These are phyloP conservation scores for Thunnus thynnus DNA, from an alignment of 2,113 vertebrate genomes.

Conservation along the genomic window DNA sequence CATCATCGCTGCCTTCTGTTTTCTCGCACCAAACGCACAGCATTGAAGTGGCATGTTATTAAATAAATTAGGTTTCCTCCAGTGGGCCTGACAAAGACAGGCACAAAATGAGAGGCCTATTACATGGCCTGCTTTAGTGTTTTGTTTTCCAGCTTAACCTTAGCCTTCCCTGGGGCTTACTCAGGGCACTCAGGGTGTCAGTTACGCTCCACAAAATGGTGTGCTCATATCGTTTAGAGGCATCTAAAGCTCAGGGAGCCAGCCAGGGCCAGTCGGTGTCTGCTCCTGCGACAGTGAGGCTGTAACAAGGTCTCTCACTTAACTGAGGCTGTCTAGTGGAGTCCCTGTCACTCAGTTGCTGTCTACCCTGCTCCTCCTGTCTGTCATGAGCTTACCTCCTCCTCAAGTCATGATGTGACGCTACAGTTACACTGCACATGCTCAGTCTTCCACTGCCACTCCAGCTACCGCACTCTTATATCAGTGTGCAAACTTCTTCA, in stretches of 20 bases:
- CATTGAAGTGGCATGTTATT: constrained; percentile 71
- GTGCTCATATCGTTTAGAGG: constrained; percentile 39
- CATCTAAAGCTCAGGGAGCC: constrained; percentile 37
- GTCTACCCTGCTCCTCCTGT: constrained; percentile 2
- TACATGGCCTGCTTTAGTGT: constrained; percentile 73
- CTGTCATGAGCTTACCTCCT: constrained; percentile 19
- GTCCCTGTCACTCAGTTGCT: constrained; percentile 13
- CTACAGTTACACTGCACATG: constrained; percentile 24
- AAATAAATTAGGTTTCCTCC: constrained; percentile 82
- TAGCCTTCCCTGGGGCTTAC: constrained; percentile 72
- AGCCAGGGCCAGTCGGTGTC: constrained; percentile 12
- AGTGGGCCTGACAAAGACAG: constrained; percentile 68
- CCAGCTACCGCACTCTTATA: constrained; percentile 12
- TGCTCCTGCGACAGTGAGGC: constrained; percentile 19
- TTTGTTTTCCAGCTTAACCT: constrained; percentile 76
- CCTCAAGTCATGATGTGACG: neutral
- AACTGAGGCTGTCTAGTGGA: constrained; percentile 5
- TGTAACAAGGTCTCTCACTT: constrained; percentile 8
- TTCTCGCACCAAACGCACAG: constrained; percentile 60
- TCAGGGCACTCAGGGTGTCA: constrained; percentile 68
- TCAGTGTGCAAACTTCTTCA: neutral
- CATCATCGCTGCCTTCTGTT: constrained; percentile 69
- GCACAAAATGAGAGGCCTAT: constrained; percentile 75
- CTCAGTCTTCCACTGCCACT: constrained; percentile 1
- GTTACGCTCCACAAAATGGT: constrained; percentile 70